Evolutionary conservation across 1,140 invertebrate genomes (phyloP), one percentile per base, ranked within the genome.

Genomic region (Ephestia elutella): DNA sequence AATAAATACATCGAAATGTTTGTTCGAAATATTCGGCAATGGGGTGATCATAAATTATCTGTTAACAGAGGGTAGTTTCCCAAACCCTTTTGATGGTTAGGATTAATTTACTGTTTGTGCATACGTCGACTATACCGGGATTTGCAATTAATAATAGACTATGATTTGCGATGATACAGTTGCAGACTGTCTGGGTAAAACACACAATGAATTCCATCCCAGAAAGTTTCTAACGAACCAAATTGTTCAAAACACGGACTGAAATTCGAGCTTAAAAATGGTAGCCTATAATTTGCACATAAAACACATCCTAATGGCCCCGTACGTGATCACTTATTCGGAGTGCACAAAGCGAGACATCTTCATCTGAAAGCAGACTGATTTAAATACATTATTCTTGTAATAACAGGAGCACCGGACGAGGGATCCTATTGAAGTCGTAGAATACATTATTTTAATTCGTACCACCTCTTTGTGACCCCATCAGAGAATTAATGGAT

Each of bases 401-500:
- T 85, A 84, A 86, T 87, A 87, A 84, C 83, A 75, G 70, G 70
- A 59, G 75, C 73, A 75, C 79, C 83, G 81, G 84, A 82, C 80
- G 82, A 82, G 83, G 85, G 83, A 66, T 73, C 73, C 82, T 68
- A 86, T 85, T 87, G 82, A 84, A 86, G 75, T 87, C 62, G 78
- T 83, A 86, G 85, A 86, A 87, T 87, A 86, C 78, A 87, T 86
- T 86, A 86, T 87, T 85, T 86, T 87, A 87, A 86, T 87, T 86
- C 73, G 78, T 79, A 84, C 79, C 80, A 85, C 85, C 83, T 87
- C 81, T 85, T 80, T 84, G 83, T 86, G 85, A 87, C 82, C 83
- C 85, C 82, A 81, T 84, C 82, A 78, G 61, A 62, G 76, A 84
- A 87, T 87, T 87, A 86, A 87, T 87, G 84, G 84, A 86, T 86